Evolutionary conservation across 2,888 invertebrate genomes (phyloP), one percentile per base, ranked within the genome.

Genomic region (Agrochola lychnidis): DNA sequence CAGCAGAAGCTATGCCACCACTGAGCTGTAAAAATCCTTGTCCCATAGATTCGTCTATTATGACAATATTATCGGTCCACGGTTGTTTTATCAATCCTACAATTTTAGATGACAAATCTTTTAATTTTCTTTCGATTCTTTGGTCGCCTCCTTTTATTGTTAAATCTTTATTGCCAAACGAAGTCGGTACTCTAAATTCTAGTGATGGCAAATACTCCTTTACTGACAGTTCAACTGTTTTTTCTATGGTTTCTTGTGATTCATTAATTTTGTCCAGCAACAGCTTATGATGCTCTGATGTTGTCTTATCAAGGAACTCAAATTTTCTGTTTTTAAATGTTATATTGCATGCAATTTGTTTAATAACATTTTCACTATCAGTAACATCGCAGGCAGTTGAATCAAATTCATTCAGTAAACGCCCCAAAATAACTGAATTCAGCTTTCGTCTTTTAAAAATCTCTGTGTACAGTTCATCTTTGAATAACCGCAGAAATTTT

Each of bases 121-220:
- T 57, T 22, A 83, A n/a, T 48, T 74, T 79, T 62, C 36, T 73
- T 62, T 77, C 82, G 7, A 74, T 62, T 69, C 51, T 86, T 2
- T 51, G 42, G 42, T 67, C 25, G 5, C 14, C 16, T 5, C 84
- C 75, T 67, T 51, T 77, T 59, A 86, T 64, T 1, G 73, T 59
- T 45, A 86, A 62, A 59, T 86, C 82, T 40, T 67, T 70, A 61
- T 86, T 86, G 10, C 86, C 86, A 66, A 86, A 86, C 5, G 70
- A 57, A 40, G 51, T 45, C 4, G 86, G 86, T 1, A 87, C 73
- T 73, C 81, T 82, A 25, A 87, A 72, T 36, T 62, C n/a, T 56
- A 22, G 16, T 22, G 67, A 53, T 22, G 16, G 22, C 14, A 86
- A 53, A 40, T 66, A 74, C 48, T 64, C 36, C 19, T 30, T 45